A percentile compares a stretch with the other conserved stretches of the same genome.
Conservation (phyloP, 2,113 vertebrate species). For the Chinchilla lanigera region DNA sequence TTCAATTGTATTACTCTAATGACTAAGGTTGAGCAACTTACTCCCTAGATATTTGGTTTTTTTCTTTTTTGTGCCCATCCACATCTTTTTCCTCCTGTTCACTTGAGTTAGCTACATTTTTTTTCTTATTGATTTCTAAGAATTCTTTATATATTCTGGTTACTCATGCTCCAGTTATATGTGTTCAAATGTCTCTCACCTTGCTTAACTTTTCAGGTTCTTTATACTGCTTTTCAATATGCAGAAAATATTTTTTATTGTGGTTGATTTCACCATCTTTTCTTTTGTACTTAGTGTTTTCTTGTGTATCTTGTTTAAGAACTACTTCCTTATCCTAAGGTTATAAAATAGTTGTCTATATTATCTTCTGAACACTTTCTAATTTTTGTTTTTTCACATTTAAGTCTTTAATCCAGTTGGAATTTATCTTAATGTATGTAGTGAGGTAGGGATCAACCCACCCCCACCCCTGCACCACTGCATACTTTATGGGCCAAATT, state of each 20-base stretch:
- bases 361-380: neutral
- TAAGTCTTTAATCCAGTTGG: neutral
- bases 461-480: neutral
- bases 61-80: neutral
- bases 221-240: neutral
- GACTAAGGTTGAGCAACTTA: neutral
- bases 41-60: neutral
- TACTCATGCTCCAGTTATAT: neutral
- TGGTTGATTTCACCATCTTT: slow-evolving; percentile 10
- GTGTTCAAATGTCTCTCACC: neutral
- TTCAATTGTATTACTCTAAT: neutral
- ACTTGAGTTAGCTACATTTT: neutral
- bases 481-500: neutral
- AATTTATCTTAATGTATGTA: slow-evolving; percentile 33
- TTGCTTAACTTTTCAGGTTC: neutral
- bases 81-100: neutral
- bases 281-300: neutral
- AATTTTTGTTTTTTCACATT: neutral
- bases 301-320: neutral
- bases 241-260: slow-evolving; percentile 6
- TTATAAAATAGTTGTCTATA: neutral
- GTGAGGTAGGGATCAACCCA: neutral
- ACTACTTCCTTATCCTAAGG: neutral
- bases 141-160: neutral
- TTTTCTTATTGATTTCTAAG: neutral